Base-by-base conservation (phyloP, 2,113 vertebrate species). In the Natator depressus region DNA sequence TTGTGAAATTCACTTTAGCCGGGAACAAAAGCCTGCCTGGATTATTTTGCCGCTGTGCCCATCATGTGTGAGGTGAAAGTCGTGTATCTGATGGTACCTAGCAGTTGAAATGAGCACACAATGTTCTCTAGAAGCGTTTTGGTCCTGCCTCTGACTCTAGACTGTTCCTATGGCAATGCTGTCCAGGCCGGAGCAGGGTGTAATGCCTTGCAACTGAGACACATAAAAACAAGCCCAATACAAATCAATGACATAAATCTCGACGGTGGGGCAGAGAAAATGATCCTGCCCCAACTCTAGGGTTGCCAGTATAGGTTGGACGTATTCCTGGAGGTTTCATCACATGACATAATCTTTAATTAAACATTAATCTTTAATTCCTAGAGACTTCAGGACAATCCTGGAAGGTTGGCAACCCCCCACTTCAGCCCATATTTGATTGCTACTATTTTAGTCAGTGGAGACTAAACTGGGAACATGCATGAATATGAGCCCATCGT, bases 1-100 rank as follows among this genome's bases (percentile, higher is more conserved):
- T 96, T 95, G 92, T 96, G 96, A 89, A 97, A 97, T 54, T 38
- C 82, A 38, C 88, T 94, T 97, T 95, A 90, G 95, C 89, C 96
- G 95, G 96, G 95, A 96, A 91, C 0, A 1, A 83, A 94, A 93
- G 82, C 93, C 93, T 82, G 76, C 80, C 93, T 85, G 62, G 22
- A 57, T 84, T 96, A 89, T 90, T 97, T 97, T 95, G 93, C 46
- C 89, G 94, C 31, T 86, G 94, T 86, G 49, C 93, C 89, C 83
- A 85, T 87, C 82, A 59, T 82, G 88, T 91, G 91, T 80, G 89
- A 94, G 92, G 91, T 80, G 90, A 94, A 95, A 97, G 47, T 75
- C 83, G 59, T 93, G 95, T 91, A 92, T 86, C 89, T 94, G 87
- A 50, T 42, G 79, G 81, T 96, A 88, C 49, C 75, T 80, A 80